Base-by-base conservation (phyloP, 1,140 invertebrate species). In the Philopotamus ludificatus region DNA sequence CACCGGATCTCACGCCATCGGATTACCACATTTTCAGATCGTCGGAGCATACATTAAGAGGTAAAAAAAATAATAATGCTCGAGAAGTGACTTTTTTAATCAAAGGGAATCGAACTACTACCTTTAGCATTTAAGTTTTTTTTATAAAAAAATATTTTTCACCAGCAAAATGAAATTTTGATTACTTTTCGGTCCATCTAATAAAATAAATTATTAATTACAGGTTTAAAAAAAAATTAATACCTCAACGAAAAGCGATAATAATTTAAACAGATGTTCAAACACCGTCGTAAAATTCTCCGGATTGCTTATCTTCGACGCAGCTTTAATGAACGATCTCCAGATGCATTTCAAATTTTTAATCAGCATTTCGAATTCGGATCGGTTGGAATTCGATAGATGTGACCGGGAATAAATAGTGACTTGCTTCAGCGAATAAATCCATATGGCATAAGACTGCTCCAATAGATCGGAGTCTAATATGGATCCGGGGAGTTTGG, bases 331-430 rank as follows among this genome's bases (percentile, higher is more conserved):
- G 67, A 76, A 76, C 41, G 76, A 76, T 23, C 70, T 74, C 77
- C 77, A 80, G 41, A 74, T 65, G 70, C 79, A 80, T 50, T 66
- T 67, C 3, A 74, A 64, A 28, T 75, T 73, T 51, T 74, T 54
- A 21, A 59, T 69, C 10, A 71, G 51, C n/a, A 68, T 58, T 2
- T 70, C 70, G 21, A 60, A 47, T n/a, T 47, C 57, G 16, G 65
- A 18, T 34, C 69, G 67, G 23, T 63, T 65, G 28, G 66, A 65
- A 34, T 55, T 23, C 3, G n/a, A 2, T 18, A 68, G 15, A 44
- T 63, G 42, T 12, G 58, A 55, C 18, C 23, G 34, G n/a, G 60
- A 57, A 22, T 47, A 28, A 2, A 64, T 28, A n/a, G 61, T 67
- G 7, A 49, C 50, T 53, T 64, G 49, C 41, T 65, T 62, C 15